Evolutionary conservation across 2,888 invertebrate species (phyloP).

Genomic region (Sepiola atlantica): DNA sequence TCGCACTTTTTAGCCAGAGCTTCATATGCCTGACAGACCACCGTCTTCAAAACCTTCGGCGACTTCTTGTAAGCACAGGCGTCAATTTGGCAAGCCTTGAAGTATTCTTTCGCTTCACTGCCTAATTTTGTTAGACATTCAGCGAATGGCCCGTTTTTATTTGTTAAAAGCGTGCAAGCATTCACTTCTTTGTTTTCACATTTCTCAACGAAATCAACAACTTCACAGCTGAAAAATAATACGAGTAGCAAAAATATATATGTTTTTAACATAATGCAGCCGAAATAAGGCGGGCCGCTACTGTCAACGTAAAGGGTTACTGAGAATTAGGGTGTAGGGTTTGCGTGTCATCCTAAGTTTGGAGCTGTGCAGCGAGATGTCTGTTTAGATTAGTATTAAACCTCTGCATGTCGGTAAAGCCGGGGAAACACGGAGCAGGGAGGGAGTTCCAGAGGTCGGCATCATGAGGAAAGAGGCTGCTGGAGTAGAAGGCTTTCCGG

Average conservation of each 20-base stretch:
- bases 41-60: slow-evolving; percentile 43
- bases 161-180: not conserved
- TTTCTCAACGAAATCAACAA: not conserved
- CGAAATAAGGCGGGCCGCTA: no score
- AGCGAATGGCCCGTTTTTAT: slow-evolving; percentile 47
- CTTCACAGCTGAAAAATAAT: slow-evolving; percentile 39
- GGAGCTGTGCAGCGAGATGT: no score
- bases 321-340: no score
- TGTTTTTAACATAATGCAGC: no score
- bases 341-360: no score
- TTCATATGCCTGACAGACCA: slow-evolving; percentile 53
- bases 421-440: no score
- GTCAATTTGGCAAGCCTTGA: slow-evolving; percentile 53
- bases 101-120: slow-evolving; percentile 49
- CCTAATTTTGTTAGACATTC: slow-evolving; percentile 50
- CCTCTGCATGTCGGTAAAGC: no score
- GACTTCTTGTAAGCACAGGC: slow-evolving; percentile 51
- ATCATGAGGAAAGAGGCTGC: no score
- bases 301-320: no score
- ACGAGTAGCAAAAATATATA: not conserved
- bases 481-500: no score
- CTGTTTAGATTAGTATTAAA: no score
- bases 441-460: no score
- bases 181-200: not conserved
- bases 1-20: slow-evolving; percentile 55